Percentiles rank a stretch among this genome's conserved stretches.
These are phyloP conservation scores for Aromia moschata DNA, from an alignment of 2,888 invertebrate genomes.

Conservation along the genomic window DNA sequence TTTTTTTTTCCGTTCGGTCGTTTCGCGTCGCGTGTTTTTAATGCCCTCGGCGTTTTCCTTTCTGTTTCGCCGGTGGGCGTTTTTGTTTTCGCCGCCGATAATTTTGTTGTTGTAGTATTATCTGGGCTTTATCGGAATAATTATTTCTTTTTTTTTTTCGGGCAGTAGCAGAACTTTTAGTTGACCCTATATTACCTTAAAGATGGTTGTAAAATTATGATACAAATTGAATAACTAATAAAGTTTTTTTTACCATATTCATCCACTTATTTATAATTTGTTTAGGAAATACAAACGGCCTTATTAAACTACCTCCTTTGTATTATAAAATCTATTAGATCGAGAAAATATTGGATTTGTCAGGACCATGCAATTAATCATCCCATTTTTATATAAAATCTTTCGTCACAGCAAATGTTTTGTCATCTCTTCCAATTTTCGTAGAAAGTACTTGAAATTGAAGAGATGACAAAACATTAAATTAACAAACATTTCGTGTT, in stretches of 20 bases:
- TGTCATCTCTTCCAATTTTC: no score
- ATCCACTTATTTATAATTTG: no score
- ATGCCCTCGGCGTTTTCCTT: constrained; percentile 31
- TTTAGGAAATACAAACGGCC: no score
- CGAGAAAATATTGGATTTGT: background rate
- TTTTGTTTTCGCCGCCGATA: constrained; percentile 41
- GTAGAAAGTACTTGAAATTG: no score
- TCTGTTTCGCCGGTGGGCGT: constrained; percentile 29
- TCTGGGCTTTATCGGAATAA: constrained; percentile 43
- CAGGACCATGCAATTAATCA: background rate
- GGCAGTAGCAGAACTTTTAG: background rate
- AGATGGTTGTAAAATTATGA: no score
- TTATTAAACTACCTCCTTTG: no score
- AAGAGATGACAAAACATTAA: no score
- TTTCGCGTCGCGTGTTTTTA: constrained; percentile 24
- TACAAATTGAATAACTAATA: no score
- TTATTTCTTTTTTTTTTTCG: constrained; percentile 32
- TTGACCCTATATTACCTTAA: background rate
- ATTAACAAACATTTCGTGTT: no score
- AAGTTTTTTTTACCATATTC: no score
- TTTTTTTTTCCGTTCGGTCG: constrained; percentile 13
- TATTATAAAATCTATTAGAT: background rate
- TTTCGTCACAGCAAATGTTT: no score
- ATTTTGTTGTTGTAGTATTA: constrained; percentile 48
- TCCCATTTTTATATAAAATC: no score